phyloP scores from a whole-genome alignment of 2,888 invertebrate genomes.

The Hedychridium roseum region DNA sequence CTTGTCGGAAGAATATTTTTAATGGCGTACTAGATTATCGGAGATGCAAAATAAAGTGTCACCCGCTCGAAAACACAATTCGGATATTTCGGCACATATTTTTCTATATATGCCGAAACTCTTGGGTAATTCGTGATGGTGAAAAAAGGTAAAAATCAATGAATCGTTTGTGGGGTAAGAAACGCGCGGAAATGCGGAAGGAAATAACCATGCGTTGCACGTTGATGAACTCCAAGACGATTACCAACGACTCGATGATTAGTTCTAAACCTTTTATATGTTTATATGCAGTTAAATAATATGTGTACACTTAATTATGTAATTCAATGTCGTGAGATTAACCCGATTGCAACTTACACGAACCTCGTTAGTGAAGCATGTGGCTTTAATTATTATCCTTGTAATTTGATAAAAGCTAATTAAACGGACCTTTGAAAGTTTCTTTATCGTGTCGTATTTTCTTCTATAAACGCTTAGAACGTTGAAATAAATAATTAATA shows the following conservation, averaged over 20 bases:
- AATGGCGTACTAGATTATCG: too few relatives aligned
- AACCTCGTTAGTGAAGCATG: slow-evolving; percentile 48
- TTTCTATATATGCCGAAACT: not conserved
- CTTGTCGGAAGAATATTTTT: too few relatives aligned
- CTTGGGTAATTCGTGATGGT: slow-evolving; percentile 13
- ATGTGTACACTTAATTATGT: slow-evolving; percentile 31
- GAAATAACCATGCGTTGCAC: slow-evolving; percentile 7
- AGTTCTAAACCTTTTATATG: slow-evolving; percentile 44
- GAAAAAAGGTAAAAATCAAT: not conserved
- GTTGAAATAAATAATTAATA: too few relatives aligned
- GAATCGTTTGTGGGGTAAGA: not conserved
- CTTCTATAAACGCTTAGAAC: too few relatives aligned
- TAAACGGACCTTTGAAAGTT: slow-evolving; percentile 47
- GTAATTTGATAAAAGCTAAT: slow-evolving; percentile 48
- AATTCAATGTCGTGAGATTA: slow-evolving; percentile 35
- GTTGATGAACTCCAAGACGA: slow-evolving; percentile 10
- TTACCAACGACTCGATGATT: slow-evolving; percentile 19
- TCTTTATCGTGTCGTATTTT: too few relatives aligned
- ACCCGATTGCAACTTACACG: slow-evolving; percentile 45
- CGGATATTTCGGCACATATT: not conserved
- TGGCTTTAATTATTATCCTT: slow-evolving; percentile 49
- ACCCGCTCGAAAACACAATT: not conserved
- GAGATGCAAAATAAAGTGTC: not conserved
- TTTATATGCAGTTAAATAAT: slow-evolving; percentile 51
- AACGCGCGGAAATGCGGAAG: not conserved